These are phyloP conservation scores for Agrypnia vestita DNA, from an alignment of 1,140 invertebrate genomes.

Conservation along the genomic window DNA sequence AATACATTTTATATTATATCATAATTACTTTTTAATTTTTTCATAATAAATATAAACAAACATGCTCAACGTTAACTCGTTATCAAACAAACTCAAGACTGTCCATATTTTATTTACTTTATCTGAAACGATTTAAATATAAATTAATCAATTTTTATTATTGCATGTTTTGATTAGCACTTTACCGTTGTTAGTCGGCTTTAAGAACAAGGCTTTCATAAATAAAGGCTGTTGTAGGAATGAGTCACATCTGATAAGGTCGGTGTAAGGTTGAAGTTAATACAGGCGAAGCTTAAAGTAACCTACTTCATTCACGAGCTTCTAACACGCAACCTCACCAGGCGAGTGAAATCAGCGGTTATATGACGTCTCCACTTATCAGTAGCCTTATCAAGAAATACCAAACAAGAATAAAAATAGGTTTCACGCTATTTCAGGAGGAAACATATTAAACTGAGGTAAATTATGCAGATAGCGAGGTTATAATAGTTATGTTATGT, in stretches of 20 bases:
- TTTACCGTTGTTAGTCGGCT: not conserved
- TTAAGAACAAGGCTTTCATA: not conserved
- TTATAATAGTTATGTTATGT: constrained; percentile 3
- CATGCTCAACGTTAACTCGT: too few relatives aligned
- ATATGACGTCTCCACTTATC: not conserved
- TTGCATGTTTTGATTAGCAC: not conserved
- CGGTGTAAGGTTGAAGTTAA: not conserved
- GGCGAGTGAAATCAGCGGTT: not conserved
- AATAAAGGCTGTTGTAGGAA: constrained; percentile 2
- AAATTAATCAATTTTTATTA: not conserved
- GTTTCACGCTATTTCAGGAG: not conserved
- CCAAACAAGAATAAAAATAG: not conserved
- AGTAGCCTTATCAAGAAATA: not conserved
- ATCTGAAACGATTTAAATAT: too few relatives aligned
- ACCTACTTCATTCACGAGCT: constrained; percentile 7
- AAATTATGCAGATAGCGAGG: not conserved
- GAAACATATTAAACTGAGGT: not conserved
- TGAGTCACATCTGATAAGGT: constrained; percentile 1
- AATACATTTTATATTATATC: too few relatives aligned
- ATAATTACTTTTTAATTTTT: too few relatives aligned
- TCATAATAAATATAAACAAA: too few relatives aligned
- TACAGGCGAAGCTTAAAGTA: constrained; percentile 14
- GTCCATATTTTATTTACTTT: too few relatives aligned
- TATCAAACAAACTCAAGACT: too few relatives aligned
- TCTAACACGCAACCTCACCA: not conserved